A percentile compares a stretch with the other conserved stretches of the same genome.
Conservation (phyloP, 2,113 vertebrate species). For the Athene noctua region DNA sequence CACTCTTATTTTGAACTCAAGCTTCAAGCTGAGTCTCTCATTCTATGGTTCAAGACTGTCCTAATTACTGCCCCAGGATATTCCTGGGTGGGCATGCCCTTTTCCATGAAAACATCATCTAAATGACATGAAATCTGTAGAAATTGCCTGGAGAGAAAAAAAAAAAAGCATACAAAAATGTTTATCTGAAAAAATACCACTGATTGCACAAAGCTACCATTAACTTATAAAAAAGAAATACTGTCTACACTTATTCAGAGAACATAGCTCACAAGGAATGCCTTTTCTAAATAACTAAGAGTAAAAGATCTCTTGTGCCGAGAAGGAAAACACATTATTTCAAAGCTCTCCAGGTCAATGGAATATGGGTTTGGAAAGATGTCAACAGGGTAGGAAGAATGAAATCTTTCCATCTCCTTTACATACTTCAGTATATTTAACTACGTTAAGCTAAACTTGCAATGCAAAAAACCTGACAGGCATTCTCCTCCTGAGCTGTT, state of each 20-base stretch:
- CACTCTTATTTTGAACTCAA: not conserved
- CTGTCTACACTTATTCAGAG: not conserved
- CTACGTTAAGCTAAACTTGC: not conserved
- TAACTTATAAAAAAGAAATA: not conserved
- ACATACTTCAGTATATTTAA: not conserved
- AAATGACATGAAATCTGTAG: not conserved
- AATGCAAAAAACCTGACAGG: not conserved
- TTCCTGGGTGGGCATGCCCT: not conserved
- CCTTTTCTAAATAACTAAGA: not conserved
- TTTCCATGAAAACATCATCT: not conserved
- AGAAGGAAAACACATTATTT: not conserved
- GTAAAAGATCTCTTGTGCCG: not conserved
- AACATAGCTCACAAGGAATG: not conserved
- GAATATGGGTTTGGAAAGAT: not conserved
- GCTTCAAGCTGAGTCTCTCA: not conserved
- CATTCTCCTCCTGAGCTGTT: not conserved
- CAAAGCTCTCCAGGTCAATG: not conserved
- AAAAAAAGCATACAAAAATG: too few species aligned
- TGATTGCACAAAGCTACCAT: not conserved
- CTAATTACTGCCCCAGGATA: not conserved
- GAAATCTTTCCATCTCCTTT: not conserved
- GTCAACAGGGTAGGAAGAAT: not conserved
- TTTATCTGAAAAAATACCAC: not conserved
- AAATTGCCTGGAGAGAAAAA: not conserved
- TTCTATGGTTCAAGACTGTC: not conserved